phyloP scores from a whole-genome alignment of 1,140 invertebrate genomes.

The Belonocnema kinseyi region DNA sequence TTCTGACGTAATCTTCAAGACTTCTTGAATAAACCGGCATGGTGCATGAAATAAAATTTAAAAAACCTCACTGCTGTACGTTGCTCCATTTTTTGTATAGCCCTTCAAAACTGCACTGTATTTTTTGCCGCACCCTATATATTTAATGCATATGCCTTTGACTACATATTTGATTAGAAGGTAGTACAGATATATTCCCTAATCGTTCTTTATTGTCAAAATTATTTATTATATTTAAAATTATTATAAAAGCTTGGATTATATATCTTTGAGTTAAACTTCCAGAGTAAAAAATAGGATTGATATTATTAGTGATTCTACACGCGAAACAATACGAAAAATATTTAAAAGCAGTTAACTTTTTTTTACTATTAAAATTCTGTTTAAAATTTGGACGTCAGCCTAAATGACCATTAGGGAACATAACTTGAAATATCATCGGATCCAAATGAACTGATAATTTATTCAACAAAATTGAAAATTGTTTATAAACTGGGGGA shows the following conservation, averaged over 20 bases:
- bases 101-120: too few relatives aligned
- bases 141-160: conserved; percentile 43
- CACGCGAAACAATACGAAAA: conserved; percentile 40
- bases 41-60: too few relatives aligned
- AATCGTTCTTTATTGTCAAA: conserved; percentile 30
- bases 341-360: conserved; percentile 33
- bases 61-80: too few relatives aligned
- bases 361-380: conserved; percentile 32
- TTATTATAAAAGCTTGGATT: conserved; percentile 42
- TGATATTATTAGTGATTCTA: conserved; percentile 36
- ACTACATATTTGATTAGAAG: conserved; percentile 40
- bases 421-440: conserved; percentile 37
- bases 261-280: conserved; percentile 42
- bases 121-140: too few relatives aligned
- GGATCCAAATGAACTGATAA: conserved; percentile 35
- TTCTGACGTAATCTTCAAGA: too few relatives aligned
- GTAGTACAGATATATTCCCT: too few relatives aligned
- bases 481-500: too few relatives aligned
- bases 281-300: conserved; percentile 35
- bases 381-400: conserved; percentile 33
- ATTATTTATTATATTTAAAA: conserved; percentile 33
- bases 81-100: too few relatives aligned
- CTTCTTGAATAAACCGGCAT: too few relatives aligned
- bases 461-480: too few relatives aligned
- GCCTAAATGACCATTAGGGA: conserved; percentile 22